phyloP scores from a whole-genome alignment of 2,888 invertebrate species.

The Melikaiella ostensackeni region DNA sequence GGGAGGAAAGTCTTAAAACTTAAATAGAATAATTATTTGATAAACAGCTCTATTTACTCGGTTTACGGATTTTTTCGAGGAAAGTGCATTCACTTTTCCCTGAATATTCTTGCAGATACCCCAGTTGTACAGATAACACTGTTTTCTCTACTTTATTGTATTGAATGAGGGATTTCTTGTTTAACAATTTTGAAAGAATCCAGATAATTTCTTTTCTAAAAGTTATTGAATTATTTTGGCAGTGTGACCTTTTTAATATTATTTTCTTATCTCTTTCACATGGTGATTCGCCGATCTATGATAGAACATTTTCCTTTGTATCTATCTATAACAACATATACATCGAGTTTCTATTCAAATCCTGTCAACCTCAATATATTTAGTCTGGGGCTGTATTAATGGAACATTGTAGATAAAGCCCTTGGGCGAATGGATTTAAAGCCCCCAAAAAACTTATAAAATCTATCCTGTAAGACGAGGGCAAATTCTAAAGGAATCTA shows the following conservation, averaged over 20 bases:
- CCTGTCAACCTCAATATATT: background rate
- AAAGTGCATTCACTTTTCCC: background rate
- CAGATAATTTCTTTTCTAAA: too few species aligned
- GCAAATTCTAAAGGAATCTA: background rate
- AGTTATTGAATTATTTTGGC: too few species aligned
- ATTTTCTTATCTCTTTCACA: background rate
- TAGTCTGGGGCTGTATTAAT: background rate
- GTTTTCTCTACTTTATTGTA: background rate
- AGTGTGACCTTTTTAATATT: background rate
- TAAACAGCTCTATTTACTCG: too few species aligned
- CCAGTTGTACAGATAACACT: conserved; percentile 4
- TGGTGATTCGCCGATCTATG: background rate
- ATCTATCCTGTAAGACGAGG: background rate
- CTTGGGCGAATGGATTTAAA: background rate
- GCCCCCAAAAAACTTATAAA: background rate
- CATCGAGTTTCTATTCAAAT: background rate
- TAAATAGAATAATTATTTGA: background rate
- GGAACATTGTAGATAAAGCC: background rate
- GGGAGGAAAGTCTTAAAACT: background rate
- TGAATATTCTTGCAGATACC: background rate
- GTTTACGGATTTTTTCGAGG: background rate
- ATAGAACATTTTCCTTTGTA: background rate
- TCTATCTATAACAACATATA: background rate
- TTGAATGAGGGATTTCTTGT: too few species aligned
- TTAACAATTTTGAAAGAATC: too few species aligned